Conservation (phyloP, 2,113 vertebrate genomes). For the Heterotilapia buettikoferi region DNA sequence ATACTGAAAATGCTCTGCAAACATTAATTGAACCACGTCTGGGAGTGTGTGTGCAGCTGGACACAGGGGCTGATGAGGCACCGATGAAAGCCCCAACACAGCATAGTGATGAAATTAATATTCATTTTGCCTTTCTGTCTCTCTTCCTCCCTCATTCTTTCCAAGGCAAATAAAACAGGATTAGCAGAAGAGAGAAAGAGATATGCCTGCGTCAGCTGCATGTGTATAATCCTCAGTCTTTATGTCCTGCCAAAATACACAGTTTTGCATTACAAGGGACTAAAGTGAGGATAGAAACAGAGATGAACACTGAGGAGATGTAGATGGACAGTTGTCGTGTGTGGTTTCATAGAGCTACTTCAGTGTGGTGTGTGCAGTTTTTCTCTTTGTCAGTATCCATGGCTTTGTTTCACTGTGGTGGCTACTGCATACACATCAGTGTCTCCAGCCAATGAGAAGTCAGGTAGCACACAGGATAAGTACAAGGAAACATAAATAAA, state of each 20-base stretch:
- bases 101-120: constrained; percentile 43
- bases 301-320: neutral
- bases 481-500: neutral
- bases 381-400: neutral
- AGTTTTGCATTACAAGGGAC: constrained; percentile 8
- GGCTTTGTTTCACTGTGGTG: neutral
- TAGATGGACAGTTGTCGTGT: neutral
- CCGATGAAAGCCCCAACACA: neutral
- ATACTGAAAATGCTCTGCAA: neutral
- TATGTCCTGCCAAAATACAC: constrained; percentile 58
- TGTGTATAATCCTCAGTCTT: constrained; percentile 61
- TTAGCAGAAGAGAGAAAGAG: constrained; percentile 36
- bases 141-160: constrained; percentile 17
- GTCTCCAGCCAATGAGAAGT: neutral
- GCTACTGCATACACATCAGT: neutral
- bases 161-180: constrained; percentile 65
- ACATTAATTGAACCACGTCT: neutral
- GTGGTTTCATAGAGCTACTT: neutral
- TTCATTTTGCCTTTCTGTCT: constrained; percentile 27
- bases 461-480: neutral
- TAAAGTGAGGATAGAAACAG: constrained; percentile 1
- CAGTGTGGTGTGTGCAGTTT: neutral
- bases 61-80: neutral
- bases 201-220: constrained; percentile 54
- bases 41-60: neutral